Percentiles rank a stretch among this genome's conserved stretches.
Conservation (phyloP, 2,797 vertebrate species). For the Astyanax mexicanus region DNA sequence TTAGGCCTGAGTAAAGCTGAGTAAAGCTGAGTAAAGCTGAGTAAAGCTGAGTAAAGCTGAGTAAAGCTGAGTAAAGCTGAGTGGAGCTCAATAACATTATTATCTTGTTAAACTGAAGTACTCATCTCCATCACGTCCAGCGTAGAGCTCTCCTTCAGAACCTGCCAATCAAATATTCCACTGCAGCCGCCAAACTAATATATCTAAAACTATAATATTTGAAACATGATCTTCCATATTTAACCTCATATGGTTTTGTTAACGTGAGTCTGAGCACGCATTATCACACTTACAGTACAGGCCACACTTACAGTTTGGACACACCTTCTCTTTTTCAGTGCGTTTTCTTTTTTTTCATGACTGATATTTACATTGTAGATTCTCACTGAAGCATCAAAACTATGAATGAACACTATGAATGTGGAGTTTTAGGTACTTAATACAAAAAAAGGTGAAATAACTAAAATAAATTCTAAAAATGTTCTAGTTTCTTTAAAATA, state of each 20-base stretch:
- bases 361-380: no score
- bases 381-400: no score
- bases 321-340: no score
- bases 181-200: constrained; percentile 54
- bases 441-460: no score
- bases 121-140: neutral
- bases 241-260: constrained; percentile 67
- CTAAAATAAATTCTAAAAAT: no score
- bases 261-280: constrained; percentile 59
- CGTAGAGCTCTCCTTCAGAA: neutral
- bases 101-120: constrained; percentile 32
- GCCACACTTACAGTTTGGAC: no score
- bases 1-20: constrained; percentile 59
- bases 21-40: constrained; percentile 10
- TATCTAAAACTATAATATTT: constrained; percentile 70
- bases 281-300: constrained; percentile 68
- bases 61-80: neutral
- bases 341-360: no score
- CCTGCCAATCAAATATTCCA: constrained; percentile 66
- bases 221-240: constrained; percentile 68
- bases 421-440: no score
- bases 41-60: neutral
- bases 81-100: constrained; percentile 23
- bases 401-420: no score
- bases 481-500: no score